Conservation (phyloP, 2,888 invertebrate species). For the Acleris literana region DNA sequence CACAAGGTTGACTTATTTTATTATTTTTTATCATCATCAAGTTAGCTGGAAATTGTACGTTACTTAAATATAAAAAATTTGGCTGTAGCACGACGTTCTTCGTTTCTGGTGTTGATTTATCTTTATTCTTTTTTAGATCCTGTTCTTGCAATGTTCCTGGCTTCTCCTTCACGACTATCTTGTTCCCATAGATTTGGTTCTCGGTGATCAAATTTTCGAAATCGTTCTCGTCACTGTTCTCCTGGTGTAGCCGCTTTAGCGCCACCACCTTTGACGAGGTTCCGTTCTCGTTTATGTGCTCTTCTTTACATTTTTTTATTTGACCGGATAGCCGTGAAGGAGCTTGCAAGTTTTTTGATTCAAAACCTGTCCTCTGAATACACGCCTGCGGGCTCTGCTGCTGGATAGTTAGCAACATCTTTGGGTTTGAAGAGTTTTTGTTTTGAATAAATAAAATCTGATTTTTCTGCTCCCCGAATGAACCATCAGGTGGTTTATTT, state of each 20-base stretch:
- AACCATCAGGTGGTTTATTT: slow-evolving; percentile 61
- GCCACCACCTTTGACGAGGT: slow-evolving; percentile 75
- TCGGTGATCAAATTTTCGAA: slow-evolving; percentile 82
- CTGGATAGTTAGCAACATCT: slow-evolving; percentile 72
- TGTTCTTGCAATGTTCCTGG: slow-evolving; percentile 70
- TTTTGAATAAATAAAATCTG: slow-evolving; percentile 73
- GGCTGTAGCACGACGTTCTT: slow-evolving; percentile 73
- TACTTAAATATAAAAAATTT: slow-evolving; percentile 75
- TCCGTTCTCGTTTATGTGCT: slow-evolving; percentile 57
- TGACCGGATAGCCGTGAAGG: slow-evolving; percentile 75
- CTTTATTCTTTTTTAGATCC: slow-evolving; percentile 63
- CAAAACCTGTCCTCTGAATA: slow-evolving; percentile 66
- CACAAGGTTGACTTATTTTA: slow-evolving; percentile 56
- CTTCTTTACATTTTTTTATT: slow-evolving; percentile 73
- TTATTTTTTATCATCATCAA: slow-evolving; percentile 77
- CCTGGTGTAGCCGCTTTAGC: slow-evolving; percentile 75
- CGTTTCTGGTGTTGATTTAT: slow-evolving; percentile 58
- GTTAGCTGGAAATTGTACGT: slow-evolving; percentile 75
- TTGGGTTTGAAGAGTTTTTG: slow-evolving; percentile 62
- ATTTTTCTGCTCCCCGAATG: slow-evolving; percentile 66
- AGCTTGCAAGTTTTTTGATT: slow-evolving; percentile 78
- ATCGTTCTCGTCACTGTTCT: slow-evolving; percentile 79
- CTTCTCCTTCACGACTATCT: slow-evolving; percentile 83
- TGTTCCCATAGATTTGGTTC: slow-evolving; percentile 82
- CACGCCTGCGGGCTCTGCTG: slow-evolving; percentile 70